Percentiles rank a stretch among this genome's conserved stretches.
Conservation (phyloP, 1,140 invertebrate species). For the Arctopsyche grandis region DNA sequence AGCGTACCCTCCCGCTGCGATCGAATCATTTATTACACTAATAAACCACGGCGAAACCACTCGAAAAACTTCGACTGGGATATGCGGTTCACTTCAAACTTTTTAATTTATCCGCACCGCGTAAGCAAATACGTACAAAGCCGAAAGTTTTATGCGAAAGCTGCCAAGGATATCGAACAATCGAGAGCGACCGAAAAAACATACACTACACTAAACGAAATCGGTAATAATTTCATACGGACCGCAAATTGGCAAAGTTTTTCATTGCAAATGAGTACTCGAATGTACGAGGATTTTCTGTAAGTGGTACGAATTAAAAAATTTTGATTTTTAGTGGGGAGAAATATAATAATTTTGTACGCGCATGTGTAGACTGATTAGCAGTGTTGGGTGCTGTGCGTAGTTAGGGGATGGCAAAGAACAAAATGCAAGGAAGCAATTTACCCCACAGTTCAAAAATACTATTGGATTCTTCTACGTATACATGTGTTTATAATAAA, state of each 20-base stretch:
- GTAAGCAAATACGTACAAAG: conserved; percentile 49
- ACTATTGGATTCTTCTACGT: neutral
- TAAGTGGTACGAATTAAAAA: neutral
- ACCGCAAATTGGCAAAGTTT: neutral
- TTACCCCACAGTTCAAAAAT: conserved; percentile 32
- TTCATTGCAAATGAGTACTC: neutral
- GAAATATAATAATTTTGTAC: neutral
- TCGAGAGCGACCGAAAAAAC: neutral
- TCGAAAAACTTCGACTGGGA: conserved; percentile 42
- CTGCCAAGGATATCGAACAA: conserved; percentile 11
- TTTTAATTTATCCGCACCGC: conserved; percentile 53
- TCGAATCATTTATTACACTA: conserved; percentile 54
- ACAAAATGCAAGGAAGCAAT: conserved; percentile 42
- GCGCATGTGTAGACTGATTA: conserved; percentile 34
- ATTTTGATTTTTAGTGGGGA: neutral
- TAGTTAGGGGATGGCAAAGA: conserved; percentile 24
- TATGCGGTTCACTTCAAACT: conserved; percentile 44
- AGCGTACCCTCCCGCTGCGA: conserved; percentile 5
- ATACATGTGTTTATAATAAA: neutral
- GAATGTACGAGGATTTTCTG: neutral
- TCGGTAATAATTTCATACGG: too few species aligned
- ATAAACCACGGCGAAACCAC: conserved; percentile 43
- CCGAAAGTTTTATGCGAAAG: conserved; percentile 26
- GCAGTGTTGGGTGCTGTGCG: conserved; percentile 11
- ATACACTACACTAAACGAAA: neutral